A percentile compares a stretch with the other conserved stretches of the same genome.
phyloP scores from a whole-genome alignment of 2,113 vertebrate species.

The Pedionomus torquatus region DNA sequence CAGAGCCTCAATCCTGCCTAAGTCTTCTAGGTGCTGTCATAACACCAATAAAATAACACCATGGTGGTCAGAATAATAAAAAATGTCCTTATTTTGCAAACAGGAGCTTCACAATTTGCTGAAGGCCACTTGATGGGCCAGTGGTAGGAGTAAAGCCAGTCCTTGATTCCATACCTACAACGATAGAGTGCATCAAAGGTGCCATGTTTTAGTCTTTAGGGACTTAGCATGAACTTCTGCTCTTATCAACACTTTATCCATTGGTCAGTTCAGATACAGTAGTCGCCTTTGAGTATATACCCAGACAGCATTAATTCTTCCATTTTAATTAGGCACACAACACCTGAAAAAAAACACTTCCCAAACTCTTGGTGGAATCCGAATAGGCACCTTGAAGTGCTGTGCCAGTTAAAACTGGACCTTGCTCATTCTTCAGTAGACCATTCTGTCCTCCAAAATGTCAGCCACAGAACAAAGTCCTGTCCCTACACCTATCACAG shows the following conservation, averaged over 20 bases:
- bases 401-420: background rate
- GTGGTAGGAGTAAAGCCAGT: background rate
- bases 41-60: background rate
- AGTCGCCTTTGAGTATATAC: background rate
- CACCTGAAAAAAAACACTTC: background rate
- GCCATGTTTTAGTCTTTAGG: background rate
- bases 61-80: background rate
- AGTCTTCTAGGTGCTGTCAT: background rate
- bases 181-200: background rate
- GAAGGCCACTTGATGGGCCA: background rate
- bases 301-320: background rate
- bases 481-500: background rate
- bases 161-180: rapidly evolving
- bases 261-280: background rate
- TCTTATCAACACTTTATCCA: background rate
- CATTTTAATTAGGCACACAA: background rate
- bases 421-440: background rate
- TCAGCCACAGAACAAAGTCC: background rate
- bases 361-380: background rate
- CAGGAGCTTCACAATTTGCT: background rate
- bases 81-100: background rate
- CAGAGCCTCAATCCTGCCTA: background rate
- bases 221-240: background rate
- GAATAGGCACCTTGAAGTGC: background rate
- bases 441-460: background rate